Base-by-base conservation (phyloP, 2,888 invertebrate genomes). In the Mechanitis mazaeus region DNA sequence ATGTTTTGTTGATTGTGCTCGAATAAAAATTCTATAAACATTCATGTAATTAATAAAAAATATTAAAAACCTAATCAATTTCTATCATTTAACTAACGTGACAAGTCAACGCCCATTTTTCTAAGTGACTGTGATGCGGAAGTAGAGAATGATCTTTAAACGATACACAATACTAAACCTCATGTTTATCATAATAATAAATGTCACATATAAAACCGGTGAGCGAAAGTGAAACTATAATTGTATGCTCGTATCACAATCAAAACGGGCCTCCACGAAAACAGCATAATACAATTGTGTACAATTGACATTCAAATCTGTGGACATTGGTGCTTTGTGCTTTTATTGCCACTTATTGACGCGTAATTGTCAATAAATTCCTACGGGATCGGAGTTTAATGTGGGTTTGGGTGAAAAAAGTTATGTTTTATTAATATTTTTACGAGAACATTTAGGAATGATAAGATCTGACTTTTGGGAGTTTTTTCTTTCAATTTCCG, bases 351-450 rank as follows among this genome's bases (percentile, higher is more conserved):
- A 79, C 83, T 89, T 87, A 90, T 90, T 90, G 89, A 87, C 80
- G 80, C 84, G 85, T 90, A 90, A 90, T 90, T 90, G 89, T 87
- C 89, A 88, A 90, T 90, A 90, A 89, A 90, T 89, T 88, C 79
- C 87, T 87, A 87, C 85, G 87, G 89, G 90, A 88, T 84, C 81
- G 83, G 81, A 84, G 80, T 84, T 88, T 87, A 89, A 90, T 90
- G 89, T 90, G 90, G 90, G 90, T 89, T 89, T 90, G 87, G 84
- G 89, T 87, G 85, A 73, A 87, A 90, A 89, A 90, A 88, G 87
- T 89, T 88, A 87, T 88, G 85, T 90, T 90, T 90, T 90, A 90
- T 90, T 90, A 90, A 90, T 90, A 90, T 90, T 90, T 88, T 90
- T 90, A 90, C 88, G 88, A 88, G 89, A 90, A 78, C 88, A 86